phyloP scores from a whole-genome alignment of 2,888 invertebrate genomes.

The Lepidocyrtinus sp. region DNA sequence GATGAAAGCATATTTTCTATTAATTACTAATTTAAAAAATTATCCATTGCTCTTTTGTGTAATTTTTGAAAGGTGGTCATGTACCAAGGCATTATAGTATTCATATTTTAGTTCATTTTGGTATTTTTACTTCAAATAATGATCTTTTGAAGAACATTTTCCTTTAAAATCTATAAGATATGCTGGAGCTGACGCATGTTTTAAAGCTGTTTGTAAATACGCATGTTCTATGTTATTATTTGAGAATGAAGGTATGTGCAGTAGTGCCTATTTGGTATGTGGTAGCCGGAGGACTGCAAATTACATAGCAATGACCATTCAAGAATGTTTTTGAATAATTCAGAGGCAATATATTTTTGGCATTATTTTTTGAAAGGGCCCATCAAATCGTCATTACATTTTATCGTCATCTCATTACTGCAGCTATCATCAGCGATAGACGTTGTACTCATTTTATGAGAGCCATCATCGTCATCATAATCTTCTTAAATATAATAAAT shows the following conservation, averaged over 20 bases:
- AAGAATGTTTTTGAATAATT: background rate
- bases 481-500: constrained; percentile 57
- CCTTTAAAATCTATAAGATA: no score
- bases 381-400: constrained; percentile 43
- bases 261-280: background rate
- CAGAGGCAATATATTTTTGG: constrained; percentile 2
- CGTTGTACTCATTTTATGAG: background rate
- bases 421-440: background rate
- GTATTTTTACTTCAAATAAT: no score
- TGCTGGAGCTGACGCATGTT: background rate
- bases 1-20: no score
- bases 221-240: no score
- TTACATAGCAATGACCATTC: constrained; percentile 10
- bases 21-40: no score
- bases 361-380: constrained; percentile 25
- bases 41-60: no score
- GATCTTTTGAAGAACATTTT: no score
- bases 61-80: no score
- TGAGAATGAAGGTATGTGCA: no score
- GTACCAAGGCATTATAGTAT: no score
- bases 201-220: constrained; percentile 3
- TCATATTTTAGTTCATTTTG: no score
- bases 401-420: constrained; percentile 23
- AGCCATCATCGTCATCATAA: constrained; percentile 24
- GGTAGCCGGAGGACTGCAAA: constrained; percentile 1